These are phyloP conservation scores for Physella acuta DNA, from an alignment of 1,140 invertebrate genomes.

Conservation along the genomic window DNA sequence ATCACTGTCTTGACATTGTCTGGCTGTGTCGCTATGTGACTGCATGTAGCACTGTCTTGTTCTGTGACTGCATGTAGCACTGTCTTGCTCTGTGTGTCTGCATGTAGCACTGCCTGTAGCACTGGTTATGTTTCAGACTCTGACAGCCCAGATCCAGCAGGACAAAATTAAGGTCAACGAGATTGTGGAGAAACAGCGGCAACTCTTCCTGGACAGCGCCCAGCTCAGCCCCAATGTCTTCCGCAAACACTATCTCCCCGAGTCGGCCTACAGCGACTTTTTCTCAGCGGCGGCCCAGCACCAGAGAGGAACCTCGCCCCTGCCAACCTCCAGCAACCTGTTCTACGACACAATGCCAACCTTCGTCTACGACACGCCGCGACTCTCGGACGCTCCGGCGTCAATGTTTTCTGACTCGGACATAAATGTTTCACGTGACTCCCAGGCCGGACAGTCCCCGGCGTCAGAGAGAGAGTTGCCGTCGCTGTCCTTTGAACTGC, in stretches of 20 bases:
- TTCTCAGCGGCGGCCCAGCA: conserved; percentile 6
- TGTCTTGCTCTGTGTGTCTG: too few relatives aligned
- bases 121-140: conserved; percentile 57
- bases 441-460: not conserved
- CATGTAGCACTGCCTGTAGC: too few relatives aligned
- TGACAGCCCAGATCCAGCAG: conserved; percentile 54
- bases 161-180: conserved; percentile 52
- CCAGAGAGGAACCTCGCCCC: conserved; percentile 1
- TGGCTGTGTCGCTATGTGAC: too few relatives aligned
- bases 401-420: not conserved
- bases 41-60: too few relatives aligned
- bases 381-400: not conserved
- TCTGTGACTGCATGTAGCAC: too few relatives aligned
- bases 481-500: not conserved
- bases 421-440: not conserved
- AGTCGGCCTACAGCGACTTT: conserved; percentile 26
- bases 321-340: not conserved
- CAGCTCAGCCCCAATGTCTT: conserved; percentile 38
- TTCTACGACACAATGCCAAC: conserved; percentile 11
- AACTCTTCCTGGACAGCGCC: conserved; percentile 38
- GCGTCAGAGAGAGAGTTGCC: not conserved
- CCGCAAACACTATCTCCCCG: conserved; percentile 36
- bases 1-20: too few relatives aligned
- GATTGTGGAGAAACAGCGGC: conserved; percentile 48
- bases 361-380: not conserved